Evolutionary conservation across 2,888 invertebrate genomes (phyloP).

Genomic region (Drosophila setosimentum): DNA sequence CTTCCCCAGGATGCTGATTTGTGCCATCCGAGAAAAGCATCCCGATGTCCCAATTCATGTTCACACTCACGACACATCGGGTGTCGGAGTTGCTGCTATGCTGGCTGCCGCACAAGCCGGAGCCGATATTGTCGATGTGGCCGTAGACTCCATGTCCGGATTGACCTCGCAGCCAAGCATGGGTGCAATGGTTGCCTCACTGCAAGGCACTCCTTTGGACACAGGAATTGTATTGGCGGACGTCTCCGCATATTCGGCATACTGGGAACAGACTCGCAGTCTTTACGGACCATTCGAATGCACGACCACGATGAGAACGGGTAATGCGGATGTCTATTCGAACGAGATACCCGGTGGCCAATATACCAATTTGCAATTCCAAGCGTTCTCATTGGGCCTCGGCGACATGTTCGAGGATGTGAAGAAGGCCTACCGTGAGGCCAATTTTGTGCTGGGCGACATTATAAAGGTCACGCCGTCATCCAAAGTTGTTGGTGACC

Average conservation of each 20-base stretch:
- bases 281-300: slow-evolving; percentile 99
- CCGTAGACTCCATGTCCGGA: slow-evolving; percentile 99
- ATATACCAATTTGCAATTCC: slow-evolving; percentile 99
- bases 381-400: slow-evolving; percentile 98
- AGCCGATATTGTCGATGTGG: slow-evolving; percentile 98
- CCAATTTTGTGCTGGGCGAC: slow-evolving; percentile 97
- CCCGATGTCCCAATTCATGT: slow-evolving; percentile 99
- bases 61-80: slow-evolving; percentile 99
- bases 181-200: slow-evolving; percentile 98
- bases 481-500: slow-evolving; percentile 99
- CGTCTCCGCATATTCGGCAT: slow-evolving; percentile 97
- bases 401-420: slow-evolving; percentile 99
- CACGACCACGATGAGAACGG: slow-evolving; percentile 98
- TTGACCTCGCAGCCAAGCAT: slow-evolving; percentile 99
- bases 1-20: slow-evolving; percentile 89
- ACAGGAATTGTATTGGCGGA: slow-evolving; percentile 90
- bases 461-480: slow-evolving; percentile 99
- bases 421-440: slow-evolving; percentile 97
- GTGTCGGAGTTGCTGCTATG: slow-evolving; percentile 98
- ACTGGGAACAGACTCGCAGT: slow-evolving; percentile 99
- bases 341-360: slow-evolving; percentile 99
- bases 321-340: slow-evolving; percentile 98
- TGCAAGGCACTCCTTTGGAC: slow-evolving; percentile 86
- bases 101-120: slow-evolving; percentile 96
- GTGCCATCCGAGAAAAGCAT: slow-evolving; percentile 95